Conservation (phyloP, 1,140 invertebrate genomes). For the Galleria mellonella region DNA sequence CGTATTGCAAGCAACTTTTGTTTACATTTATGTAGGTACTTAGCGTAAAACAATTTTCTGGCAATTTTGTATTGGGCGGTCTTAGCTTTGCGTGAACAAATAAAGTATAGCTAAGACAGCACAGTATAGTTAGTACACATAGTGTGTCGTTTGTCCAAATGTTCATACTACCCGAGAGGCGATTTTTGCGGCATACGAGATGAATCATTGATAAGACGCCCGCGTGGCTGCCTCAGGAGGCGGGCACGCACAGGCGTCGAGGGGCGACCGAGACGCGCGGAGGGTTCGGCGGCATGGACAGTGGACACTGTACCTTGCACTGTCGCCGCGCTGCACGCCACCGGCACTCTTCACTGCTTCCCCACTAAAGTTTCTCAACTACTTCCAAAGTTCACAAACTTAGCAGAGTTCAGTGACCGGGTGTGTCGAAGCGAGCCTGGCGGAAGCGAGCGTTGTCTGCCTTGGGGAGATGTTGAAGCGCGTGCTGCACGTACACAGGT, state of each 20-base stretch:
- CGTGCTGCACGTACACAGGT: constrained; percentile 54
- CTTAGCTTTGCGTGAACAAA: too few relatives aligned
- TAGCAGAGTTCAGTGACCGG: constrained; percentile 27
- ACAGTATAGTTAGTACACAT: too few relatives aligned
- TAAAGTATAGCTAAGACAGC: too few relatives aligned
- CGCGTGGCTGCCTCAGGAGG: constrained; percentile 36
- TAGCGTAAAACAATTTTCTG: too few relatives aligned
- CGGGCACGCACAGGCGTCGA: constrained; percentile 17
- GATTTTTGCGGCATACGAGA: constrained; percentile 25
- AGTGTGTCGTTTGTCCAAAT: background rate
- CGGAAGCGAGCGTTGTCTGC: constrained; percentile 41
- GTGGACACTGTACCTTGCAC: constrained; percentile 54
- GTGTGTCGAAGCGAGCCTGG: constrained; percentile 32
- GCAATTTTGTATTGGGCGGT: too few relatives aligned
- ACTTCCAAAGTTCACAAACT: constrained; percentile 39
- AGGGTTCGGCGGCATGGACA: constrained; percentile 20
- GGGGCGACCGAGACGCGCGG: constrained; percentile 27
- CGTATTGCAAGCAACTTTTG: too few relatives aligned
- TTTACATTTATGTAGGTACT: too few relatives aligned
- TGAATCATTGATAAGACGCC: constrained; percentile 40
- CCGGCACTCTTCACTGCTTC: constrained; percentile 33
- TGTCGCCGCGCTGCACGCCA: constrained; percentile 37
- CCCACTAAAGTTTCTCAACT: constrained; percentile 46
- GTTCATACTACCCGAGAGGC: background rate
- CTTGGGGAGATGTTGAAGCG: constrained; percentile 45